Evolutionary conservation across 2,113 vertebrate species (phyloP), one percentile per base, ranked within the genome.

Genomic region (Pogona vitticeps): DNA sequence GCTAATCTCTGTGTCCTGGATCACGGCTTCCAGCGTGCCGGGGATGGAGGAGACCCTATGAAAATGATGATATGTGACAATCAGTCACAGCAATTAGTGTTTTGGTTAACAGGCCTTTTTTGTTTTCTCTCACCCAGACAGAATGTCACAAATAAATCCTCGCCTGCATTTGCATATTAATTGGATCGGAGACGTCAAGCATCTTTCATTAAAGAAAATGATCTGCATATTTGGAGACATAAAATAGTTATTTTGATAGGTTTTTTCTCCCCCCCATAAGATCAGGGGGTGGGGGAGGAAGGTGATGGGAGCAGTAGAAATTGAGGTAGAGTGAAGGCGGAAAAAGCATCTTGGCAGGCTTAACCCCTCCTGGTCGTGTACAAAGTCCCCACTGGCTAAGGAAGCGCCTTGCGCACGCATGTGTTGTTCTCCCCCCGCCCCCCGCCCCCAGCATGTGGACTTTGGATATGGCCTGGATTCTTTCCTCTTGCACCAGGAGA

Each of bases 151-250:
- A 99, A 99, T 99, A 99, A 99, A 99, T 99, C 99, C 99, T 99
- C 97, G 97, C 98, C 98, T 97, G 97, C 98, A 99, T 99, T 99
- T 99, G 99, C 99, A 99, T 99, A 99, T 99, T 99, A 99, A 99
- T 99, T 99, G 99, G 98, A 99, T 99, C 98, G 98, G 98, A 99
- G 98, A 99, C 98, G 99, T 99, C 99, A 99, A 98, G 98, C 99
- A 99, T 99, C 99, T 99, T 99, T 99, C 99, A 99, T 99, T 99
- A 99, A 99, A 99, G 98, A 99, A 99, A 99, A 99, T 99, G 98
- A 99, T 99, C 99, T 99, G 98, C 99, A 99, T 99, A 99, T 99
- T 99, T 99, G 98, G 98, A 99, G 98, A 99, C 98, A 99, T 99
- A 99, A 99, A 99, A 99, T 99, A 98, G 98, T 99, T 99, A 99